phyloP scores from a whole-genome alignment of 2,888 invertebrate species.

The Clivina fossor region DNA sequence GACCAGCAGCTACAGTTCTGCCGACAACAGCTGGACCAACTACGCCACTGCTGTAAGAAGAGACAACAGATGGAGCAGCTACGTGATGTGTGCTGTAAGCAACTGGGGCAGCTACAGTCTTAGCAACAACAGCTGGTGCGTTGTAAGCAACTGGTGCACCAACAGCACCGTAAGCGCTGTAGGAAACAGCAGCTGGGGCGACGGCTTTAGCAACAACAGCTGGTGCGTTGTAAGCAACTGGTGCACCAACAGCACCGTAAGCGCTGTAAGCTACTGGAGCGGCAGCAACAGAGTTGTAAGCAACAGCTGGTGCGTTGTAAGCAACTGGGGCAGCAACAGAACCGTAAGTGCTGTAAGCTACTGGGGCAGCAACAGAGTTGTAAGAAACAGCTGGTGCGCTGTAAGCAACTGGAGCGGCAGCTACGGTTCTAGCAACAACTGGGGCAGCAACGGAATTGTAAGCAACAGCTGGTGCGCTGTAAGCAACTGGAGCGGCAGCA shows the following conservation, averaged over 20 bases:
- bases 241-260: conserved; percentile 15
- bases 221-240: conserved; percentile 30
- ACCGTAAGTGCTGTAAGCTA: not conserved
- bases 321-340: conserved; percentile 2
- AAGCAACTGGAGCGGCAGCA: conserved; percentile 33
- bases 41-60: conserved; percentile 44
- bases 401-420: conserved; percentile 14
- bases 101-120: conserved; percentile 36
- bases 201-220: conserved; percentile 13
- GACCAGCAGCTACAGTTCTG: conserved; percentile 40
- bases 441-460: conserved; percentile 29
- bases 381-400: not conserved
- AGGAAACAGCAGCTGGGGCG: conserved; percentile 22
- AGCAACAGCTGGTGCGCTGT: conserved; percentile 38
- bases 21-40: conserved; percentile 39
- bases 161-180: not conserved
- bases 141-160: not conserved
- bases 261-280: conserved; percentile 4
- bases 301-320: not conserved
- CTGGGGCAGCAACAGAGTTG: conserved; percentile 11
- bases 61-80: conserved; percentile 37
- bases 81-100: conserved; percentile 46
- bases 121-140: conserved; percentile 21
- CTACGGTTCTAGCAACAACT: conserved; percentile 7
- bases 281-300: not conserved